Base-by-base conservation (phyloP, 2,113 vertebrate genomes). In the Macquaria ambigua region DNA sequence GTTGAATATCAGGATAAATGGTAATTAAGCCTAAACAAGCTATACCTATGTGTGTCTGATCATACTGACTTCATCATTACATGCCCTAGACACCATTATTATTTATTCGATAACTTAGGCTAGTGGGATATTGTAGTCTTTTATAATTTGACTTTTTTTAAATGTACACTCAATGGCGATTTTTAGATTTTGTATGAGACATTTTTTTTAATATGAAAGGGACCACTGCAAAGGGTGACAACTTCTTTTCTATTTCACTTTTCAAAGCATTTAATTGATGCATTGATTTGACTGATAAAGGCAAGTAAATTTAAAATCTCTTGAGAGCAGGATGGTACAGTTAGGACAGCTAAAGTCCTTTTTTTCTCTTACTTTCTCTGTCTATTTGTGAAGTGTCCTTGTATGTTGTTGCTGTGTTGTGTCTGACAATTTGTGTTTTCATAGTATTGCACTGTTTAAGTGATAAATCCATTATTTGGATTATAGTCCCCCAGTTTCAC, bases 271-370 rank as follows among this genome's bases (percentile, higher is more conserved):
- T 18, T 34, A 6, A 28, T 61, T 72, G 14, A 74, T 69, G n/a
- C 52, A 77, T 90, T 34, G 34, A 34, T 34, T 77, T 39, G 39
- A 50, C 7, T 58, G 31, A 63, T 74, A 23, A 73, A 56, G 2
- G 16, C 34, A 79, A 74, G 14, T 21, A 3, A n/a, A 25, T 80
- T 88, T 86, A 28, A 72, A 89, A 39, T 87, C 85, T 88, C 84
- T 86, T 90, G 84, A 90, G 85, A 89, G 86, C 68, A 21, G 20
- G 12, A 67, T 16, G 28, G 25, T 16, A 67, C 11, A 10, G 21
- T 52, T 41, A 12, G 15, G n/a, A 79, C 55, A 76, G 34, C 23
- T 15, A 15, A 62, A 28, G 25, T 92, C 34, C 18, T 34, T 82
- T 39, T 77, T 39, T 77, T 55, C 34, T 70, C 67, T 55, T 41